Evolutionary conservation across 2,113 vertebrate species (phyloP), one percentile per base, ranked within the genome.

Genomic region (Sapayoa aenigma): DNA sequence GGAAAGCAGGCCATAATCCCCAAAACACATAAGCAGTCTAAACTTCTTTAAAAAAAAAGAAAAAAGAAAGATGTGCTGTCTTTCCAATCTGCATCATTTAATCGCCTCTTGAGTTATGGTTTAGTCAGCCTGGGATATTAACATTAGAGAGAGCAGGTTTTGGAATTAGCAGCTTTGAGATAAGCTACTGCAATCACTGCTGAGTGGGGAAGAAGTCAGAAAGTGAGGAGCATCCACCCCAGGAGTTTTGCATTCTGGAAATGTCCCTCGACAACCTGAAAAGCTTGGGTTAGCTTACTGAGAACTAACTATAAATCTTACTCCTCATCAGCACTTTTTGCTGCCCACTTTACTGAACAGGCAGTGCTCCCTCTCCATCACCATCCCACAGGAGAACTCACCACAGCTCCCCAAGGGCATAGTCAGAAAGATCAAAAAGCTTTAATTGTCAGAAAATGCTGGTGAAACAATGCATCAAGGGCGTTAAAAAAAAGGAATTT

Each of bases 51-150:
- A 44, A 72, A 63, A 59, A 65, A 60, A 31, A 27, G 16, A 72
- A 33, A 66, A 50, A 84, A 85, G 58, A 84, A 58, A 91, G 72
- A 84, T 71, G 77, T 33, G 42, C 74, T 85, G 74, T n/a, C 71
- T 85, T 76, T 68, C 60, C 49, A 55, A 53, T 14, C 63, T 55
- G 66, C 69, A 82, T 56, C 62, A 14, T 74, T 91, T 90, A 91
- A 96, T 88, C 75, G 4, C 68, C 46, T 87, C 89, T 60, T 53
- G 68, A 95, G 79, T 71, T 84, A 90, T 9, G 19, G 62, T 46
- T 92, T 81, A 90, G 90, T 80, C 80, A 60, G 71, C 31, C 68
- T 39, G 87, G 79, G 92, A 63, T 60, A 87, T 81, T 73, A 91
- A 71, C 77, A 81, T 25, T 9, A 46, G 50, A 37, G 49, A 73